Evolutionary conservation across 1,140 invertebrate species (phyloP).

Genomic region (Dendrolimus kikuchii): DNA sequence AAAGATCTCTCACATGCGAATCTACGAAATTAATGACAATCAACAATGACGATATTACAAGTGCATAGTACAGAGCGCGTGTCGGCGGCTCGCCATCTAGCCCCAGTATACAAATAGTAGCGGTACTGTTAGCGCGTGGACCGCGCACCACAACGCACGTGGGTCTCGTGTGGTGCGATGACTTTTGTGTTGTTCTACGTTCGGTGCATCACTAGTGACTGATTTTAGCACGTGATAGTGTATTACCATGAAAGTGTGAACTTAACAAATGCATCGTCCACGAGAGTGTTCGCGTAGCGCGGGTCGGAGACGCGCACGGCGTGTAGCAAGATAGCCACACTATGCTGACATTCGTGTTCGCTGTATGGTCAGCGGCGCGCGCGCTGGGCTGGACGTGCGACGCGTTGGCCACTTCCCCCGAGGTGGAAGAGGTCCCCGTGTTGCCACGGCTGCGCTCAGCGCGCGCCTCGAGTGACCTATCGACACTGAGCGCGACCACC

Average conservation of each 20-base stretch:
- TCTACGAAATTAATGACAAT: conserved; percentile 13
- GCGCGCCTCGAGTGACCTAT: conserved; percentile 73
- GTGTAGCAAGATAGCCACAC: conserved; percentile 43
- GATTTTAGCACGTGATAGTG: conserved; percentile 17
- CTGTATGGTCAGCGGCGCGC: conserved; percentile 57
- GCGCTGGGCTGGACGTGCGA: conserved; percentile 59
- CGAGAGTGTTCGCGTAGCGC: conserved; percentile 31
- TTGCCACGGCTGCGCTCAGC: conserved; percentile 71
- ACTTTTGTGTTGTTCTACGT: conserved; percentile 8
- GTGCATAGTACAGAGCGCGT: conserved; percentile 23
- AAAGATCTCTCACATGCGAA: conserved; percentile 4
- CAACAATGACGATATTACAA: conserved; percentile 30
- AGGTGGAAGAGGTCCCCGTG: conserved; percentile 56
- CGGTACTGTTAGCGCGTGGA: conserved; percentile 45
- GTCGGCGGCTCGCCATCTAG: conserved; percentile 23
- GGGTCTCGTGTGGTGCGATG: conserved; percentile 31
- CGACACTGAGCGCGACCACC: conserved; percentile 63
- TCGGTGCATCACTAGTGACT: conserved; percentile 14
- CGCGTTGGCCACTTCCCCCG: conserved; percentile 33
- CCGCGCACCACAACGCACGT: conserved; percentile 28
- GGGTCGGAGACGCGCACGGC: conserved; percentile 40
- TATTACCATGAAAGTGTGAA: conserved; percentile 21
- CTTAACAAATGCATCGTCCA: conserved; percentile 37
- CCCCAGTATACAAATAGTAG: conserved; percentile 34
- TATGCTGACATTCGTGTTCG: conserved; percentile 60